phyloP scores from a whole-genome alignment of 2,888 invertebrate genomes.

The Philonicus albiceps region DNA sequence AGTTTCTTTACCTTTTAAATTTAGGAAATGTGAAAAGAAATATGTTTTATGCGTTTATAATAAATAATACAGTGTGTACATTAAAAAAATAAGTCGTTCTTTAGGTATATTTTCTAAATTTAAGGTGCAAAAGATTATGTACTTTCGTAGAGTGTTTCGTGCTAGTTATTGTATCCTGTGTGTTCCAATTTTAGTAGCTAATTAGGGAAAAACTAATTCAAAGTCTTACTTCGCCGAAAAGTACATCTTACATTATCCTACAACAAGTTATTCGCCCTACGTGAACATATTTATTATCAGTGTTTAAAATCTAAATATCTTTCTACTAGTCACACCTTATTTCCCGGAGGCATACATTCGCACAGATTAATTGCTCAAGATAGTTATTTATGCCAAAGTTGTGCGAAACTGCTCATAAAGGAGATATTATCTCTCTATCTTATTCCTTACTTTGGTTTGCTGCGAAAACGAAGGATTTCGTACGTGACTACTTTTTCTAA shows the following conservation, averaged over 20 bases:
- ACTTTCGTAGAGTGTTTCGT: too few species aligned
- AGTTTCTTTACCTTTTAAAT: too few species aligned
- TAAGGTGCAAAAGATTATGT: too few species aligned
- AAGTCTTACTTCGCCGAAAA: neutral
- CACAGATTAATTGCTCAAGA: neutral
- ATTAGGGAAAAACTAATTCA: neutral
- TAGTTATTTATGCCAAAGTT: neutral
- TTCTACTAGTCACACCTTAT: neutral
- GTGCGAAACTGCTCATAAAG: neutral
- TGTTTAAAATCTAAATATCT: neutral
- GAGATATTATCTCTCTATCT: neutral
- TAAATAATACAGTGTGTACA: too few species aligned
- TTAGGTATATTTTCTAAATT: too few species aligned
- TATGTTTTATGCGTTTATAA: too few species aligned
- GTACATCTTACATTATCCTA: too few species aligned
- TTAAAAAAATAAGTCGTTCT: too few species aligned
- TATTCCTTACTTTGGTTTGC: neutral
- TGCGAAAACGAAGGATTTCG: neutral
- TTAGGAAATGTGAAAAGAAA: too few species aligned
- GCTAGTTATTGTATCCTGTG: too few species aligned
- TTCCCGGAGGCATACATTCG: neutral
- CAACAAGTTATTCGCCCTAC: neutral
- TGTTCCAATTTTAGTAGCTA: neutral
- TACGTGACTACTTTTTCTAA: neutral
- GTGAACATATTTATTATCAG: neutral